Percentiles rank a stretch among this genome's conserved stretches.
Evolutionary conservation across 2,113 vertebrate genomes (phyloP).

Genomic region (Burhinus bistriatus): DNA sequence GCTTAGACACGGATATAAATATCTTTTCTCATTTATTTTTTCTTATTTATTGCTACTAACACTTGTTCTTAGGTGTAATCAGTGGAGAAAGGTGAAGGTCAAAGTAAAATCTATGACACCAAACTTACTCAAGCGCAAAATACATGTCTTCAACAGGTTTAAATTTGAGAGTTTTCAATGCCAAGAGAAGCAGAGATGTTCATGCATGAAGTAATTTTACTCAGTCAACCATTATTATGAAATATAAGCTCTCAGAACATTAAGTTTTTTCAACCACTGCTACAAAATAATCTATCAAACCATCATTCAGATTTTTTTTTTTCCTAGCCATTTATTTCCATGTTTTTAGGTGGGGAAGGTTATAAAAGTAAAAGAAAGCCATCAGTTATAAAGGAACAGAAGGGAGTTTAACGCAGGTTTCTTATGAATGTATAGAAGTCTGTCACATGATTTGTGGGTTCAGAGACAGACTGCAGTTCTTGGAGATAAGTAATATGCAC

Average conservation of each 20-base stretch:
- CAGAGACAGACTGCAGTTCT: neutral
- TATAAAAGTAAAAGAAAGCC: neutral
- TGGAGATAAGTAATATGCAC: neutral
- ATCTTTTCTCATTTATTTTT: neutral
- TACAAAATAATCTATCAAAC: neutral
- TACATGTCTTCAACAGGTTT: neutral
- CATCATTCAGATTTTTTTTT: neutral
- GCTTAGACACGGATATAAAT: neutral
- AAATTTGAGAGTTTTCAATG: neutral
- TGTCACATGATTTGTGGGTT: neutral
- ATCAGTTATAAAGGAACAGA: neutral
- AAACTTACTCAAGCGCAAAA: neutral
- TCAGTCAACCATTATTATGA: neutral
- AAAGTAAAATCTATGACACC: neutral
- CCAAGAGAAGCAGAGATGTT: neutral
- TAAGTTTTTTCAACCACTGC: neutral
- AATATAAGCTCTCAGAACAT: neutral
- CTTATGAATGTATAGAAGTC: neutral
- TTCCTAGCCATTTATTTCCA: neutral
- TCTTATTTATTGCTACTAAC: neutral
- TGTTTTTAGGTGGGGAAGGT: neutral
- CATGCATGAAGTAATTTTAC: neutral
- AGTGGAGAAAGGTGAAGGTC: neutral
- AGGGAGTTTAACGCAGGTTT: neutral
- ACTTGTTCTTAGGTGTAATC: neutral